Conservation (phyloP, 2,113 vertebrate species). For the Myiopsitta monachus region DNA sequence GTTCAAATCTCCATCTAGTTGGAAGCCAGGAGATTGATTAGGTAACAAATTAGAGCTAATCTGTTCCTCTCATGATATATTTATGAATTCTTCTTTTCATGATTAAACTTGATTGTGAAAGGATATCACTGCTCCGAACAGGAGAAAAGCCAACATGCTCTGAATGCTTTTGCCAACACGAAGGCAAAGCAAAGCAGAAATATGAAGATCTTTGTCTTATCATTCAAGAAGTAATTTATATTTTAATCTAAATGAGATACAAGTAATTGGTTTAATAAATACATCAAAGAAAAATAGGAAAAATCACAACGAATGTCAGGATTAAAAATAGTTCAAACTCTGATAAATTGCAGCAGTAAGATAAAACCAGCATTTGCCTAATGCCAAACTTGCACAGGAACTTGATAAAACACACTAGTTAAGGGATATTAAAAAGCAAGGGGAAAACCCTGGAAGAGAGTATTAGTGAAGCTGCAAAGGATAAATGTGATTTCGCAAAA, state of each 20-base stretch:
- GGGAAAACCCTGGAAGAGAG: background rate
- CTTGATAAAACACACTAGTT: background rate
- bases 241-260: background rate
- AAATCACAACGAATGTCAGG: background rate
- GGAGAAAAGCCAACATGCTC: background rate
- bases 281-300: background rate
- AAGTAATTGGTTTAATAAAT: conserved; percentile 12
- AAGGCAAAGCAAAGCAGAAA: background rate
- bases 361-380: background rate
- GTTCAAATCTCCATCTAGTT: background rate
- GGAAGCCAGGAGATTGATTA: conserved; percentile 10
- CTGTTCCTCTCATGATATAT: conserved; percentile 2
- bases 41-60: conserved; percentile 1
- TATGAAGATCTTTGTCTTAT: background rate
- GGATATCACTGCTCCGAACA: background rate
- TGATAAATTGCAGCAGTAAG: background rate
- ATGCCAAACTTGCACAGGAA: background rate
- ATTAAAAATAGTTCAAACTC: background rate
- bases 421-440: background rate
- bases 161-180: background rate
- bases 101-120: background rate
- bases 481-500: conserved; percentile 7
- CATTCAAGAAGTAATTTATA: background rate
- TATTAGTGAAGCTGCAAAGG: background rate
- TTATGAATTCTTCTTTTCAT: conserved; percentile 25